Base-by-base conservation (phyloP, 2,113 vertebrate genomes). In the Bettongia penicillata region DNA sequence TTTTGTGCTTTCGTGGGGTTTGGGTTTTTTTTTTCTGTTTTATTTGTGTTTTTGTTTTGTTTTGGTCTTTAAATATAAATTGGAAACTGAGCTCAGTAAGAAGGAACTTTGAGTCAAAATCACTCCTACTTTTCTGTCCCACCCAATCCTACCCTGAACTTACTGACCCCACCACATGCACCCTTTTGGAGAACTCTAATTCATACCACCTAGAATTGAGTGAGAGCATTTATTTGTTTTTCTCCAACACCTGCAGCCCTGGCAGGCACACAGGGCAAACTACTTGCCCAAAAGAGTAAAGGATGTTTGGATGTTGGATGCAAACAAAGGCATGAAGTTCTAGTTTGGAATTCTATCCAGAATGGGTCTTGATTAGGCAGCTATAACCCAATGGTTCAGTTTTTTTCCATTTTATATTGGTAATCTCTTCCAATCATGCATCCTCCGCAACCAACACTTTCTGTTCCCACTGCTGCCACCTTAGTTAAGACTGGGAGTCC, bases 31-130 rank as follows among this genome's bases (percentile, higher is more conserved):
- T 68, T 68, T 90, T 24, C 43, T 92, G 5, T 92, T 48, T 57
- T 28, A 89, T 2, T 94, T 50, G n/a, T 51, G 4, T 1, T 68
- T 48, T n/a, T 77, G 51, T 53, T 26, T 91, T 49, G 23, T 96
- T 51, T 94, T n/a, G 24, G 24, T 3, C 0, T 90, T 49, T 49
- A 47, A 89, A 24, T 90, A 23, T 90, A 25, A 96, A 93, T 12
- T 95, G 91, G 94, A 97, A 97, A 95, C 61, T 89, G 14, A 97
- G 53, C 61, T 94, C 93, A 48, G 89, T 47, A 43, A 94, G 14
- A 6, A 93, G 96, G 51, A 95, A 93, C 89, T 96, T 95, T 91
- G 43, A 96, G 90, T 84, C 94, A 96, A 96, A 93, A 25, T 3
- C 95, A 96, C 94, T 94, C 50, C 53, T 93, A 94, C 92, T 43